Conservation (phyloP, 1,140 invertebrate species). For the Bombus superbus region DNA sequence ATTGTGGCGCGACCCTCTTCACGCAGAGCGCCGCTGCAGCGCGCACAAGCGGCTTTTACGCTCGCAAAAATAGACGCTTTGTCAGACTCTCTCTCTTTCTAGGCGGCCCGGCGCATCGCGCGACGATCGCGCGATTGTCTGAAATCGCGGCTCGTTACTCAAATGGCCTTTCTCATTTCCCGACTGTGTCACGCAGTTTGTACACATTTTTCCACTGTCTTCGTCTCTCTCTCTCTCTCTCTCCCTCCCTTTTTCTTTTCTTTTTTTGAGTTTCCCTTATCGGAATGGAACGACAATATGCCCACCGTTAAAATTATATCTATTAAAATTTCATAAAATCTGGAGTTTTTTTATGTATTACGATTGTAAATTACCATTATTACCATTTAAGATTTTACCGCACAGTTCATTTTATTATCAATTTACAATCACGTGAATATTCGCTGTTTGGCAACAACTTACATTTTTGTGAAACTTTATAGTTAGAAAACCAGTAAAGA, state of each 20-base stretch:
- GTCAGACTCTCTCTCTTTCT: conserved; percentile 61
- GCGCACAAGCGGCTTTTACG: conserved; percentile 63
- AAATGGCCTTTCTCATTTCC: conserved; percentile 27
- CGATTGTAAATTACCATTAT: no score
- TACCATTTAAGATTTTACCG: no score
- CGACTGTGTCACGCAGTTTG: neutral
- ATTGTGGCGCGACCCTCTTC: conserved; percentile 82
- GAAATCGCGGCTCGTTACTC: conserved; percentile 55
- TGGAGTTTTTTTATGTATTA: no score
- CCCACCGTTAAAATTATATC: no score
- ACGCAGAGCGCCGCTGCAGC: conserved; percentile 65
- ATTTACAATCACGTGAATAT: no score
- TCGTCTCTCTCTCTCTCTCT: neutral
- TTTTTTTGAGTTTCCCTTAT: no score
- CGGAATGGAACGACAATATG: no score
- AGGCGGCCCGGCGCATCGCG: conserved; percentile 51
- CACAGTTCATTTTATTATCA: no score
- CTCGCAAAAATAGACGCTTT: conserved; percentile 76
- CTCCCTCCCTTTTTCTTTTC: neutral
- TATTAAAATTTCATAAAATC: no score
- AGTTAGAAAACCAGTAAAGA: no score
- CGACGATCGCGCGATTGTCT: conserved; percentile 49
- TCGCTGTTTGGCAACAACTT: no score
- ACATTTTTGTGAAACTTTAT: no score
- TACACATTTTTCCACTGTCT: neutral